phyloP scores from a whole-genome alignment of 1,140 invertebrate species.

The Rhopalosiphum maidis region DNA sequence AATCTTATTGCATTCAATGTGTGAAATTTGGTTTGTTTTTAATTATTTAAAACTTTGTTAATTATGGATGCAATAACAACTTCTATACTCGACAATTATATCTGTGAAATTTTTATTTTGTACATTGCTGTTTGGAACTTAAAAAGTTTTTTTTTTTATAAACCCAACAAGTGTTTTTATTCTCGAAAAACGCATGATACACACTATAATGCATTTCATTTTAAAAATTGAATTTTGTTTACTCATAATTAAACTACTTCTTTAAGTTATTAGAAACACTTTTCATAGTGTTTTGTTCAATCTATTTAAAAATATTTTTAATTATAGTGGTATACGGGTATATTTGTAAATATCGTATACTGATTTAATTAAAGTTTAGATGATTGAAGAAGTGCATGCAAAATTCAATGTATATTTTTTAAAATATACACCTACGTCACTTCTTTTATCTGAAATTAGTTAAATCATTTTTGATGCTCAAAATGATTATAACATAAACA shows the following conservation, averaged over 20 bases:
- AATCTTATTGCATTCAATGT: background rate
- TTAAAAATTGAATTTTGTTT: background rate
- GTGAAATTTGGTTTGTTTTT: background rate
- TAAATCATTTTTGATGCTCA: background rate
- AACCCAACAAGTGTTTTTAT: background rate
- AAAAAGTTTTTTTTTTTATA: background rate
- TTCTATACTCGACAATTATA: background rate
- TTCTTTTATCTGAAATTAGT: background rate
- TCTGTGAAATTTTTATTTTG: background rate
- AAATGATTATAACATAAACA: background rate
- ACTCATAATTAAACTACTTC: background rate
- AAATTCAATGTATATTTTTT: background rate
- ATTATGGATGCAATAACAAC: background rate
- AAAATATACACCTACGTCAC: background rate
- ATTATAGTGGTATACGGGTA: background rate
- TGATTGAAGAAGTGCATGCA: background rate
- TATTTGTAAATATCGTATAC: background rate
- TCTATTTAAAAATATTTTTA: background rate
- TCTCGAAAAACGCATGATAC: background rate
- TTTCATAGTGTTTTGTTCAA: background rate
- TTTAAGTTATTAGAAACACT: background rate
- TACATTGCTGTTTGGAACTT: background rate
- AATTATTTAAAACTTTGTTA: background rate
- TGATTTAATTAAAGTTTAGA: background rate
- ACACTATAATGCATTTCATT: background rate